Conservation (phyloP, 2,888 invertebrate genomes). For the Camptogramma bilineatum region DNA sequence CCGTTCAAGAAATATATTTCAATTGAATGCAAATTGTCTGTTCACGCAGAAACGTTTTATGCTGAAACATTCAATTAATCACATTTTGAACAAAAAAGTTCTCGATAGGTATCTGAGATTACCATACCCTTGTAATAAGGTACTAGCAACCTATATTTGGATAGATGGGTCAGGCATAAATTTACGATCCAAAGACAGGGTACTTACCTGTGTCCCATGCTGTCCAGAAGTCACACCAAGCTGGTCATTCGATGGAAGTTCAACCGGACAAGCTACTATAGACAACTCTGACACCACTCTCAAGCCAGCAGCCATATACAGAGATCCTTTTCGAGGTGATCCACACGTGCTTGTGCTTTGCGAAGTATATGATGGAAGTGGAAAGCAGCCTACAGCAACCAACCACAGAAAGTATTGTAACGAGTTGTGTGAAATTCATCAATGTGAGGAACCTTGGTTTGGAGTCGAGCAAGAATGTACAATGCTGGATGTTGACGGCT, state of each 20-base stretch:
- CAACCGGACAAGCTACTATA: slow-evolving; percentile 92
- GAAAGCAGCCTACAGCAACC: slow-evolving; percentile 88
- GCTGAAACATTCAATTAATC: slow-evolving; percentile 73
- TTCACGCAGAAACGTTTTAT: slow-evolving; percentile 54
- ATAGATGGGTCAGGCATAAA: slow-evolving; percentile 92
- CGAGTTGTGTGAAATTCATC: slow-evolving; percentile 89
- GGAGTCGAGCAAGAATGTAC: slow-evolving; percentile 97
- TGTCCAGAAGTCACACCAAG: slow-evolving; percentile 85
- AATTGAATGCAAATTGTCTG: slow-evolving; percentile 9
- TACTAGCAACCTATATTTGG: slow-evolving; percentile 91
- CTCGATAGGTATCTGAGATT: slow-evolving; percentile 84
- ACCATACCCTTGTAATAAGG: slow-evolving; percentile 85
- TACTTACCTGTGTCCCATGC: slow-evolving; percentile 87
- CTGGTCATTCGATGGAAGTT: slow-evolving; percentile 97
- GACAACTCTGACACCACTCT: slow-evolving; percentile 96
- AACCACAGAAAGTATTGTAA: slow-evolving; percentile 90
- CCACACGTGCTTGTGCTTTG: slow-evolving; percentile 95
- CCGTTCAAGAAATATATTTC: slow-evolving; percentile 1
- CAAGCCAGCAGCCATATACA: slow-evolving; percentile 94
- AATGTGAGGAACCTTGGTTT: slow-evolving; percentile 92
- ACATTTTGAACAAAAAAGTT: slow-evolving; percentile 77
- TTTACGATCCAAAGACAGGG: slow-evolving; percentile 88
- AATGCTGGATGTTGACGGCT: slow-evolving; percentile 93
- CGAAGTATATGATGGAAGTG: slow-evolving; percentile 91
- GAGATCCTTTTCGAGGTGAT: slow-evolving; percentile 95